Conservation (phyloP, 2,113 vertebrate genomes). For the Ascaphus truei region DNA sequence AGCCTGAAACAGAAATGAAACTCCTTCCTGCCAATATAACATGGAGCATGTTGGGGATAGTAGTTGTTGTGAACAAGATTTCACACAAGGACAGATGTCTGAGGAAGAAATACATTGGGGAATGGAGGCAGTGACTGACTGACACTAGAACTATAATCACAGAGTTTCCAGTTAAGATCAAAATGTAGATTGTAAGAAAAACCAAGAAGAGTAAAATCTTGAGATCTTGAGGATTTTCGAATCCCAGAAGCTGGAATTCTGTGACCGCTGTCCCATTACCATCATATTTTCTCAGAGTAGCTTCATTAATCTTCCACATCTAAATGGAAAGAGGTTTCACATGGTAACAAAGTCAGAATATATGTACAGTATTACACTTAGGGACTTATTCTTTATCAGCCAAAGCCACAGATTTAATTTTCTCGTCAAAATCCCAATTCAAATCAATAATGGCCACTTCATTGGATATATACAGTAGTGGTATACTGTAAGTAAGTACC, state of each 20-base stretch:
- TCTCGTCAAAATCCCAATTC: too few relatives aligned
- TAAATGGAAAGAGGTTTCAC: too few relatives aligned
- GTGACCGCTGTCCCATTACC: conserved; percentile 36
- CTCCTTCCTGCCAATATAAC: conserved; percentile 25
- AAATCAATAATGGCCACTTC: too few relatives aligned
- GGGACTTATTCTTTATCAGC: too few relatives aligned
- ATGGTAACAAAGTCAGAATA: too few relatives aligned
- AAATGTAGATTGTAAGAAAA: conserved; percentile 38
- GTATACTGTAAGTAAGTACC: too few relatives aligned
- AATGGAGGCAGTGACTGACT: conserved; percentile 31
- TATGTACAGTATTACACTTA: too few relatives aligned
- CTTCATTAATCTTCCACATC: too few relatives aligned
- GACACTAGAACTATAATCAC: conserved; percentile 27
- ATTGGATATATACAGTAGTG: too few relatives aligned
- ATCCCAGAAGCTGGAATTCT: conserved; percentile 39
- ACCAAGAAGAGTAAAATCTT: conserved; percentile 37
- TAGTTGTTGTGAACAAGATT: conserved; percentile 37
- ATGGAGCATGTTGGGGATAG: conserved; percentile 39
- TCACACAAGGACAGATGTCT: conserved; percentile 37
- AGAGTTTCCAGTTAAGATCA: conserved; percentile 40
- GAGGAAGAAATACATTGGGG: conserved; percentile 44
- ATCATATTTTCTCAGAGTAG: too few relatives aligned
- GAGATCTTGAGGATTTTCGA: conserved; percentile 31
- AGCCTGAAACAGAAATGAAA: conserved; percentile 28
- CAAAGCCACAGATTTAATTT: too few relatives aligned